Base-by-base conservation (phyloP, 1,140 invertebrate genomes). In the Anoplophora glabripennis region DNA sequence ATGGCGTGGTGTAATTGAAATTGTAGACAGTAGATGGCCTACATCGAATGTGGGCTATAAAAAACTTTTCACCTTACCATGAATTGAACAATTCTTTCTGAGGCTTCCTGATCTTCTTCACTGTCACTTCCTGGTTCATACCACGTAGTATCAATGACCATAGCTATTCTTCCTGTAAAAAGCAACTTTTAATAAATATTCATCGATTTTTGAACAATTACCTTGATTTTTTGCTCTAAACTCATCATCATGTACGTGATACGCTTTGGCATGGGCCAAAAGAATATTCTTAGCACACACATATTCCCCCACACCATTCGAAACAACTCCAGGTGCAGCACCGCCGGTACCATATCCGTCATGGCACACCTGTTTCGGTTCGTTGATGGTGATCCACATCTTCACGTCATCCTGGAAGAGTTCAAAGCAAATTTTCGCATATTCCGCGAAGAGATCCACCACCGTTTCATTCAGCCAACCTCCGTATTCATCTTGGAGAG, bases 351-450 rank as follows among this genome's bases (percentile, higher is more conserved):
- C 4, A 5, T 28, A 28, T 28, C 21, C 21, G 5, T 5, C 5
- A 28, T 28, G 21, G 21, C 21, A 28, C 5, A 83, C 78, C 56
- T 85, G 82, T 77, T 81, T 81, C 2, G 86, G 86, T 71, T 90
- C 86, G 69, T 89, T 89, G 56, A 90, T 81, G 0, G 88, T 89
- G 1, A 84, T 82, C 85, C 87, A 90, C 18, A 75, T 36, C 41
- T 80, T 82, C 0, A 86, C 83, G 59, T 80, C 77, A 69, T 83
- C 79, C 0, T 84, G 85, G 58, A 83, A 84, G 56, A 76, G 73
- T 34, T 79, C 73, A 49, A 85, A 82, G 4, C 83, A 70, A 7
- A 86, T 48, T 17, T 77, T 75, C 0, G 85, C 82, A 64, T 82
- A 87, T 63, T 85, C 81, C 12, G 71, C 77, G 62, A 84, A 86